Base-by-base conservation (phyloP, 2,888 invertebrate genomes). In the Platerodrilus igneus region DNA sequence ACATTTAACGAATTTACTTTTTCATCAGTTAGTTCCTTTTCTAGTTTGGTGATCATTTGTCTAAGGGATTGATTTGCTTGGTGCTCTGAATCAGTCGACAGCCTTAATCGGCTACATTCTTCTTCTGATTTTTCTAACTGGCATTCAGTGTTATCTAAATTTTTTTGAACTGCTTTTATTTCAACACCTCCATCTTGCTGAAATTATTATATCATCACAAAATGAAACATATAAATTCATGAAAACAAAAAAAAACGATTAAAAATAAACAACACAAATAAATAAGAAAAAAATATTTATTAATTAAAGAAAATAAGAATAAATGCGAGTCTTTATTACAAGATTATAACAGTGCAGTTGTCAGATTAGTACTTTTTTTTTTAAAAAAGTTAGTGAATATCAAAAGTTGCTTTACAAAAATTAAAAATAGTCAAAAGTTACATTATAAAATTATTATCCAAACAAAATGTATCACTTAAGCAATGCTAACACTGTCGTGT, bases 61-160 rank as follows among this genome's bases (percentile, higher is more conserved):
- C 67, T 64, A 4, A 77, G 55, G 2, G 73, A 71, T 52, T 60
- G 64, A 51, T 74, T 76, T 10, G 74, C 59, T 15, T 71, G 70
- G 41, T 77, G 66, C 56, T 78, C 78, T 14, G 72, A 73, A 45
- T 78, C 76, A 10, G 77, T 58, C 0, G 73, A 70, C 28, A 72
- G 66, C 6, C 61, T 56, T 31, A 78, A 55, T 42, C 72, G 73
- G 42, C 64, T 66, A 51, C 74, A 72, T 54, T 76, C 71, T 41
- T 72, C 74, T 22, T 64, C 71, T 32, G 72, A 58, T 33, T 67
- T 69, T 56, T 72, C 71, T 39, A 75, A 65, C 45, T 71, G 73
- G 32, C 56, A 67, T 62, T 67, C 66, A 2, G 63, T 57, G 39
- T 66, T 67, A 42, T 67, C 66, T 37, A 67, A 50, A 53, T 67